Base-by-base conservation (phyloP, 2,113 vertebrate genomes). In the Rhodinocichla rosea region DNA sequence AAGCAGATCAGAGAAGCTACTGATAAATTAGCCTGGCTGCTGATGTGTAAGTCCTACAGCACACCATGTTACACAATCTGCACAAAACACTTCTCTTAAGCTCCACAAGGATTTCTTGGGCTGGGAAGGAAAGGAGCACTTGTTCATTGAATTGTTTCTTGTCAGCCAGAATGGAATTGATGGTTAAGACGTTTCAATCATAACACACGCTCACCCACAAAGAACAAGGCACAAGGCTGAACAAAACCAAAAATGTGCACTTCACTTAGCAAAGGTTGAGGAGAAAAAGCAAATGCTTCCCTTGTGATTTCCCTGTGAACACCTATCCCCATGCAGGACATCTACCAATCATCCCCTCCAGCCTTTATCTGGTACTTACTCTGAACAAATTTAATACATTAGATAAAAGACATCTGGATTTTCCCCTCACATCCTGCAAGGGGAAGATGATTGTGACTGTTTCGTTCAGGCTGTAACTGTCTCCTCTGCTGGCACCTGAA, bases 201-300 rank as follows among this genome's bases (percentile, higher is more conserved):
- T 24, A 76, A 42, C 32, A 64, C 30, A 56, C 9, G 30, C 40
- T 55, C 10, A 33, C 11, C 9, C 10, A 59, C 1, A 6, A 79
- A 52, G 30, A 88, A 42, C 32, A 80, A 60, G 20, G 15, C 44
- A 8, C 18, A 68, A 85, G n/a, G 77, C 45, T 0, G 42, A 83
- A 60, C 19, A 27, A 32, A 45, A 63, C 10, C 3, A 24, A 73
- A 87, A 73, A 24, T 0, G 0, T 15, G 12, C 1, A 1, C 13
- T 71, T 82, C 30, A 33, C 64, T 81, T 42, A 50, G 30, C 10
- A 55, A 59, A 86, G 5, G 3, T 26, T 81, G 18, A 52, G 28
- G 18, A 76, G 53, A 71, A 89, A 68, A 22, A 80, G 21, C 30
- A 32, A 86, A 35, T n/a, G 50, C 2, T 8, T 47, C 30, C 37